Evolutionary conservation across 2,113 vertebrate species (phyloP).

Genomic region (Antechinus stuartii): DNA sequence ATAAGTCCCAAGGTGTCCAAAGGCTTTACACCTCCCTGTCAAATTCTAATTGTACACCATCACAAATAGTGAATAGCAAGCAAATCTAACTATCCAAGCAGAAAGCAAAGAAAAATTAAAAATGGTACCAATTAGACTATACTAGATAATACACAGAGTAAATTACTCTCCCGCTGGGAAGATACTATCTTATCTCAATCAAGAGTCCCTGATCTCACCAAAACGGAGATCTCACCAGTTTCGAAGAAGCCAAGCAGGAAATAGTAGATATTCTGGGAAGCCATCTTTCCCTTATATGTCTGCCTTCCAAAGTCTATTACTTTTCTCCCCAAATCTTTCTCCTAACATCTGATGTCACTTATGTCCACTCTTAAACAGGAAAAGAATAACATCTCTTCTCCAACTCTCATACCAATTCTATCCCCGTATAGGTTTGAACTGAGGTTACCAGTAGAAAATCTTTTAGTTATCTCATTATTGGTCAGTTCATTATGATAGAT

Average conservation of each 20-base stretch:
- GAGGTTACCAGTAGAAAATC: neutral
- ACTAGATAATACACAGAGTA: neutral
- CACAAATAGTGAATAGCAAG: neutral
- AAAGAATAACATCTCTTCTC: neutral
- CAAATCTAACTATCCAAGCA: neutral
- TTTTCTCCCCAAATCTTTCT: neutral
- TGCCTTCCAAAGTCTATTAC: neutral
- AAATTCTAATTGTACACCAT: neutral
- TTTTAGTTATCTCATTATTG: too few relatives aligned
- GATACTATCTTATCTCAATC: neutral
- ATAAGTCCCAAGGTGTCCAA: neutral
- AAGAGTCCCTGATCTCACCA: neutral
- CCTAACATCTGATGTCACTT: neutral
- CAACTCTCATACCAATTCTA: neutral
- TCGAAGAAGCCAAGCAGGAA: neutral
- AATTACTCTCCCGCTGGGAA: neutral
- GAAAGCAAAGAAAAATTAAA: neutral
- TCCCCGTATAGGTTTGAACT: neutral
- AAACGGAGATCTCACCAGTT: neutral
- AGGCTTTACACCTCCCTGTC: neutral
- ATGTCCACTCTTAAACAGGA: neutral
- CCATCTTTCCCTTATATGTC: neutral
- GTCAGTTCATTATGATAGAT: neutral
- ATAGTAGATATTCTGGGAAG: neutral
- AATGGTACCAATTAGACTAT: neutral